Evolutionary conservation across 2,797 vertebrate species (phyloP).

Genomic region (Scarus forsteni): DNA sequence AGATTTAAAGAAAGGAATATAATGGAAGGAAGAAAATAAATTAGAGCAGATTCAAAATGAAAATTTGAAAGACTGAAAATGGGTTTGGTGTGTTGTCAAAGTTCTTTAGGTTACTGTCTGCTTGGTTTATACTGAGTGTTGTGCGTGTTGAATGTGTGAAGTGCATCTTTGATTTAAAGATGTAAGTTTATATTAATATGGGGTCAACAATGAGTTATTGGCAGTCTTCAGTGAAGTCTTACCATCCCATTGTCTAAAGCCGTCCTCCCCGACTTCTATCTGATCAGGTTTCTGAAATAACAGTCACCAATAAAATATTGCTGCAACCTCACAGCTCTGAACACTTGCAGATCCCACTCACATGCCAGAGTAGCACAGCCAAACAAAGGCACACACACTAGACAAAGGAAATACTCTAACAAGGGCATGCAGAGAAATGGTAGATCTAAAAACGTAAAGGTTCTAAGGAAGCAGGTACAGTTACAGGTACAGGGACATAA

Average conservation of each 20-base stretch:
- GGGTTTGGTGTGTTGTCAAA: constrained; percentile 21
- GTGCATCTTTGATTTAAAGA: constrained; percentile 4
- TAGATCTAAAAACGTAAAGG: background rate
- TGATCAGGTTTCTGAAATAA: constrained; percentile 99
- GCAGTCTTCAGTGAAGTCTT: constrained; percentile 82
- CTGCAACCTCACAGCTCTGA: constrained; percentile 82
- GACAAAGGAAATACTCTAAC: too few species aligned
- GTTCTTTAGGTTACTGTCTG: constrained; percentile 1
- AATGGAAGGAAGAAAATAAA: constrained; percentile 2
- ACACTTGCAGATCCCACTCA: constrained; percentile 77
- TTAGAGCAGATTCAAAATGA: constrained; percentile 36
- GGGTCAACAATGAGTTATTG: constrained; percentile 55
- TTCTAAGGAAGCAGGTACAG: background rate
- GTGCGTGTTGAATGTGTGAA: background rate
- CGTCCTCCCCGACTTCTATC: constrained; percentile 97
- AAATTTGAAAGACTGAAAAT: constrained; percentile 15
- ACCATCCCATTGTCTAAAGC: constrained; percentile 99
- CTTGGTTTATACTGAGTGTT: background rate
- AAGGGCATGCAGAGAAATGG: constrained; percentile 13
- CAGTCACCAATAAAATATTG: constrained; percentile 96
- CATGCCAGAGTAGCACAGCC: constrained; percentile 43
- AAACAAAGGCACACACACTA: constrained; percentile 9
- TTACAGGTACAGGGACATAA: too few species aligned
- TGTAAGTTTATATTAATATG: constrained; percentile 9
- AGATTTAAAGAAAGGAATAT: constrained; percentile 15